A percentile compares a stretch with the other conserved stretches of the same genome.
phyloP scores from a whole-genome alignment of 2,113 vertebrate species.

The Notarius quadriscutis region DNA sequence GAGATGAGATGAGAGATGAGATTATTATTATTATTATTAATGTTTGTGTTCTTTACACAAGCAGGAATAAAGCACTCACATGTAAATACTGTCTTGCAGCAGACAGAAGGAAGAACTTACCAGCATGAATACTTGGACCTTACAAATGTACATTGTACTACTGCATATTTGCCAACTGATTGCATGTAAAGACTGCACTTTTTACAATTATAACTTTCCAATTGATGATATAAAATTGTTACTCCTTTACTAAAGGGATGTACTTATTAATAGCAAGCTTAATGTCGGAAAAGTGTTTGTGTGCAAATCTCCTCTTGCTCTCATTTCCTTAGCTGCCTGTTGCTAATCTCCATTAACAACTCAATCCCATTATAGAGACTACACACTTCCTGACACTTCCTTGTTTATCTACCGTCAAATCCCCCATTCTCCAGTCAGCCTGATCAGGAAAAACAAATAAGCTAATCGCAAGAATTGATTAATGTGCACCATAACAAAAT shows the following conservation, averaged over 20 bases:
- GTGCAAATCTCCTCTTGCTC: slow-evolving; percentile 76
- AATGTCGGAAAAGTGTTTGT: slow-evolving; percentile 66
- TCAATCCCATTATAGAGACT: slow-evolving; percentile 53
- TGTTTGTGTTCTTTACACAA: too few relatives aligned
- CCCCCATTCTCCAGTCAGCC: not conserved
- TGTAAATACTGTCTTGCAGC: not conserved
- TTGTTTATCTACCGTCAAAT: slow-evolving; percentile 27
- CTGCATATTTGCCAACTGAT: not conserved
- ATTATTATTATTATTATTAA: too few relatives aligned
- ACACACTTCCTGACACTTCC: slow-evolving; percentile 44
- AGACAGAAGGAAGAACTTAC: not conserved
- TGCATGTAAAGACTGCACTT: not conserved
- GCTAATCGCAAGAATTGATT: not conserved
- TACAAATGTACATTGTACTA: not conserved
- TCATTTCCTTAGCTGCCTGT: slow-evolving; percentile 67
- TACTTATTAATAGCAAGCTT: slow-evolving; percentile 33
- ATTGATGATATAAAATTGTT: not conserved
- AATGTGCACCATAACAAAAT: not conserved
- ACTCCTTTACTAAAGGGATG: slow-evolving; percentile 48
- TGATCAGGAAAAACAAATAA: slow-evolving; percentile 3
- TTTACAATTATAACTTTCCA: not conserved
- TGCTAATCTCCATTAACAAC: slow-evolving; percentile 65
- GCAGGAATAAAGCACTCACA: not conserved
- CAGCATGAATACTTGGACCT: not conserved
- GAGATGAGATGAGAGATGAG: too few relatives aligned